phyloP scores from a whole-genome alignment of 2,888 invertebrate species.

The Oligia latruncula region DNA sequence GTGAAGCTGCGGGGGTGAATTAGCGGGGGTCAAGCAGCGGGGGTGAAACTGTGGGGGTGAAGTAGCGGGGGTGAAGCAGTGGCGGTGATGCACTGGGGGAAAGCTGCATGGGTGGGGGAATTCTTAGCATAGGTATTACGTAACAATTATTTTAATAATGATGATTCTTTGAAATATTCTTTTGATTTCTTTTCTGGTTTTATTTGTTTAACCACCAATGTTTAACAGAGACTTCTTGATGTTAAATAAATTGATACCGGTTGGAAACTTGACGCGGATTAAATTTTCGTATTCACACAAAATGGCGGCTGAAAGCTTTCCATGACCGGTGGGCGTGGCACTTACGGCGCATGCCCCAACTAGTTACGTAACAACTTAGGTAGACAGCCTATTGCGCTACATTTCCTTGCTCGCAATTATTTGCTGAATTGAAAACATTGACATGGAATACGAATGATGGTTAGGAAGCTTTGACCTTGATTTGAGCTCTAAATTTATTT shows the following conservation, averaged over 20 bases:
- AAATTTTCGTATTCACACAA: conserved; percentile 5
- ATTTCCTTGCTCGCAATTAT: neutral
- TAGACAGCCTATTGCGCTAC: neutral
- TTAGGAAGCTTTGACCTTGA: neutral
- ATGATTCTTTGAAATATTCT: neutral
- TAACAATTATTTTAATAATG: neutral
- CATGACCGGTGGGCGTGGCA: neutral
- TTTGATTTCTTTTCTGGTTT: neutral
- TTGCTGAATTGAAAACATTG: neutral
- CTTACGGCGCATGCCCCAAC: conserved; percentile 1
- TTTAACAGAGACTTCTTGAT: neutral
- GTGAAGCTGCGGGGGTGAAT: too few species aligned
- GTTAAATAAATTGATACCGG: neutral
- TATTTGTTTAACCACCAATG: neutral
- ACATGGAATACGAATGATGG: neutral
- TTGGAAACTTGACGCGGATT: neutral
- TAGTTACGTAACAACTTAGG: neutral
- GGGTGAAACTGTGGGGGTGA: neutral
- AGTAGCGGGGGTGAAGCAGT: neutral
- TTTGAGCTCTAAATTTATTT: neutral
- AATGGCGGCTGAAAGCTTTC: conserved; percentile 17
- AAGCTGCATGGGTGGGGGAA: neutral
- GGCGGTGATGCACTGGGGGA: neutral
- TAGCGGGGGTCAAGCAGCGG: neutral
- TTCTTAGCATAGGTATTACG: neutral